Conservation (phyloP, 64 coral and sea anemone genomes). For the Pachyseris speciosa region DNA sequence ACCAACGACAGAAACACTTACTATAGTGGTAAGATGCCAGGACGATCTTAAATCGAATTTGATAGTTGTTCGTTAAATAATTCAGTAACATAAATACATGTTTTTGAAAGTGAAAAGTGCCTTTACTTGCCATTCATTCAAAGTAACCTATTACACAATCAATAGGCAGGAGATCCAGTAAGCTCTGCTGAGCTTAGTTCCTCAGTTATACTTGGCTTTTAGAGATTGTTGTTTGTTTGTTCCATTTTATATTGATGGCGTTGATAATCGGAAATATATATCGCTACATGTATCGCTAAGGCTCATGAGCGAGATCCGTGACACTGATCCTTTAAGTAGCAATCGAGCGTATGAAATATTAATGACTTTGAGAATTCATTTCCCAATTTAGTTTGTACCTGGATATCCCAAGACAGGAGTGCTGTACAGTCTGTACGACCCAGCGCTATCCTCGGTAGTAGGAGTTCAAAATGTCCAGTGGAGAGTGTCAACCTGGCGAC, state of each 20-base stretch:
- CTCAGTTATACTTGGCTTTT: too few relatives aligned
- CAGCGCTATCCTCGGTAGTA: neutral
- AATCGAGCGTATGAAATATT: neutral
- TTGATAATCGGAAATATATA: too few relatives aligned
- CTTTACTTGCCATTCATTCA: too few relatives aligned
- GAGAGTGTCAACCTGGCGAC: constrained; percentile 29
- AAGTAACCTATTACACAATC: too few relatives aligned
- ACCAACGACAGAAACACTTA: constrained; percentile 30
- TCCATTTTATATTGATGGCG: too few relatives aligned
- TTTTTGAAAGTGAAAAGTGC: too few relatives aligned
- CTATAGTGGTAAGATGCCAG: constrained; percentile 33
- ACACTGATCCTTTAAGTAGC: too few relatives aligned
- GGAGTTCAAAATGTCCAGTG: constrained; percentile 11
- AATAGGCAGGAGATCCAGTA: too few relatives aligned
- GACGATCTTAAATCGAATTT: neutral
- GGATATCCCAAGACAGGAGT: constrained; percentile 20
- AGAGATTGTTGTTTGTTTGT: too few relatives aligned
- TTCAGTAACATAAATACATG: neutral
- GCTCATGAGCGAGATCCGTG: too few relatives aligned
- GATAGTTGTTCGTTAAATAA: neutral
- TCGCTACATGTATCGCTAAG: too few relatives aligned
- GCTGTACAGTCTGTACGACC: constrained; percentile 2
- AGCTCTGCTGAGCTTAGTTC: too few relatives aligned
- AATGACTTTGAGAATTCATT: neutral
- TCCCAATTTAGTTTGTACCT: neutral